A percentile compares a stretch with the other conserved stretches of the same genome.
Evolutionary conservation across 2,888 invertebrate genomes (phyloP).

Genomic region (Pinctada fucata): DNA sequence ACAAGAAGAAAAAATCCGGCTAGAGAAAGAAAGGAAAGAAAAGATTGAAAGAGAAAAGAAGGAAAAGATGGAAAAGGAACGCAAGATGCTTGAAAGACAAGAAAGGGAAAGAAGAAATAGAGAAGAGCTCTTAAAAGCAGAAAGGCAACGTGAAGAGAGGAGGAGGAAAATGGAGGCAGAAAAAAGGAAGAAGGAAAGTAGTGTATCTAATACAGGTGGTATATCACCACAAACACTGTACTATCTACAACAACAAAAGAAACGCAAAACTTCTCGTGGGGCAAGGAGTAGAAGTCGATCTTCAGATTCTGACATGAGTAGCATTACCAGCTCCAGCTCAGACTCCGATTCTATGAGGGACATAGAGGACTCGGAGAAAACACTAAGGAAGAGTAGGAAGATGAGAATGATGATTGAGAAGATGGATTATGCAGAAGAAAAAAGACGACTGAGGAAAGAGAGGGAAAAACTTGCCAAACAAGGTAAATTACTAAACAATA

Average conservation of each 20-base stretch:
- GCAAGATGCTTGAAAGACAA: not conserved
- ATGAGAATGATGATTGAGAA: not conserved
- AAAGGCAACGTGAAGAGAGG: not conserved
- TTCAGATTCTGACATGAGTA: not conserved
- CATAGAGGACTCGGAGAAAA: not conserved
- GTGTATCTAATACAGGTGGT: not conserved
- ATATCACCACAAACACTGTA: not conserved
- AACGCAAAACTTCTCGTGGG: not conserved
- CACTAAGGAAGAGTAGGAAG: not conserved
- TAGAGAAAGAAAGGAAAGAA: not conserved
- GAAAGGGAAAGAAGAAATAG: not conserved
- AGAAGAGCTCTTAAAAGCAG: not conserved
- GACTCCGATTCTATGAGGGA: not conserved
- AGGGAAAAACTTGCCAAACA: not conserved
- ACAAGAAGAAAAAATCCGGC: not conserved
- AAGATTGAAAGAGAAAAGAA: not conserved
- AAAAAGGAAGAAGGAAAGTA: not conserved
- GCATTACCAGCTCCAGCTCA: not conserved
- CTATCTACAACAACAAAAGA: not conserved
- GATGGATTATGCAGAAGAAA: not conserved
- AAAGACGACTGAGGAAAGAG: not conserved
- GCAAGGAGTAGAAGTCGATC: not conserved
- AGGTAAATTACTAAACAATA: not conserved
- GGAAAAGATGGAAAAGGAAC: not conserved
- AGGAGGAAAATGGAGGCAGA: not conserved